Evolutionary conservation across 2,113 vertebrate genomes (phyloP), one percentile per base, ranked within the genome.

Genomic region (Petrocephalus microphthalmus): DNA sequence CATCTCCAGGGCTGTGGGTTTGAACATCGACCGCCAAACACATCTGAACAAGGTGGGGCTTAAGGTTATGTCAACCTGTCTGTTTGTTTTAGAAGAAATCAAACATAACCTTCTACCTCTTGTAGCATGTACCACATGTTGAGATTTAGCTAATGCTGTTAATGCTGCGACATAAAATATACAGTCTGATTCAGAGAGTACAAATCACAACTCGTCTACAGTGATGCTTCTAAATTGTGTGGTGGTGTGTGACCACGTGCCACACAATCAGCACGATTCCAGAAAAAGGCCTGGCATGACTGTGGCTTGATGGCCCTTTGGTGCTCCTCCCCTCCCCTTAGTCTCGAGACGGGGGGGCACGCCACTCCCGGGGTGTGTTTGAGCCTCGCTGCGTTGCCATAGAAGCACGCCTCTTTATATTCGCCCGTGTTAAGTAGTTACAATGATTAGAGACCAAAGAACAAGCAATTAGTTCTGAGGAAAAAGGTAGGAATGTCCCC

Each of bases 371-470:
- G 0, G 22, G 2, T 1, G 10, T 0, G 93, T 94, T 93, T 94
- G 89, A 94, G 93, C 92, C 91, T 89, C 91, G 93, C 92, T 90
- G 89, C 93, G 93, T 92, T 89, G 93, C 94, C 93, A 94, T 89
- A 92, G 92, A 93, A 94, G 94, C 91, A 92, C 37, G 56, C 90
- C 89, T 94, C 94, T 94, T 94, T 94, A 93, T 94, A 94, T 67
- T 29, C 92, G 93, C 92, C 92, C 5, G 92, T 93, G 94, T 94
- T 94, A 95, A 94, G 94, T 94, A 94, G 95, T 94, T 92, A 93
- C 94, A 91, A 92, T 95, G 94, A 96, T 95, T 94, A 95, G 93
- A 95, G 93, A 93, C 94, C 93, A 95, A 94, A 95, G 93, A 93
- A 92, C 90, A 89, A 94, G 91, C 94, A 95, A 95, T 95, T 96